phyloP scores from a whole-genome alignment of 1,140 invertebrate species.

The Parapsyche elsis region DNA sequence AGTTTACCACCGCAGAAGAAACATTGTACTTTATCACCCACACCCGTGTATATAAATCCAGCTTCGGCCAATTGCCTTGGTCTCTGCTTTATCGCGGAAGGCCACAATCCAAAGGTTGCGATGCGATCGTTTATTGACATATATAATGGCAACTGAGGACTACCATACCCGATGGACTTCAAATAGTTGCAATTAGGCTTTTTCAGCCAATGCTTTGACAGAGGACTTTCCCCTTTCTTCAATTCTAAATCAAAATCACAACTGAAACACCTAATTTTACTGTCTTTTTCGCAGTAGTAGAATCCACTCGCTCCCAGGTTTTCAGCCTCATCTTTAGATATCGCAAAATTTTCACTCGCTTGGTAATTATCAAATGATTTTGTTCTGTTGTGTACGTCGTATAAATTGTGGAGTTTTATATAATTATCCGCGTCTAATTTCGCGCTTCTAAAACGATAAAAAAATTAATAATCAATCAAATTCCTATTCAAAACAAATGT shows the following conservation, averaged over 20 bases:
- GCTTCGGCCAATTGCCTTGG: background rate
- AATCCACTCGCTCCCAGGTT: background rate
- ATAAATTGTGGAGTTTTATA: background rate
- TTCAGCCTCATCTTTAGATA: background rate
- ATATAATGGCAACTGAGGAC: background rate
- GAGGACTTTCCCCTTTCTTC: background rate
- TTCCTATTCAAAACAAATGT: no score
- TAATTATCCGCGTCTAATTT: no score
- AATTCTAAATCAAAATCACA: background rate
- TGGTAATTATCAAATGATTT: background rate
- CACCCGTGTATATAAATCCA: conserved; percentile 6
- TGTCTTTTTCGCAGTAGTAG: background rate
- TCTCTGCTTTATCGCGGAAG: background rate
- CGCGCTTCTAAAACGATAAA: no score
- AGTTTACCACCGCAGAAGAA: background rate
- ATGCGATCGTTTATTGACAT: background rate
- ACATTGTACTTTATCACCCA: background rate
- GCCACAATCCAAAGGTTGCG: background rate
- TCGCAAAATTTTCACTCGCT: background rate
- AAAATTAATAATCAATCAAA: no score
- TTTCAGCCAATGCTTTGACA: background rate
- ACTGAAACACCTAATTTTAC: background rate
- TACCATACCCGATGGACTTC: background rate
- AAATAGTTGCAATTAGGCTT: background rate
- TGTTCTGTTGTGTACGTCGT: background rate